Percentiles rank a stretch among this genome's conserved stretches.
Evolutionary conservation across 2,797 vertebrate genomes (phyloP).

Genomic region (Fistularia commersonii): DNA sequence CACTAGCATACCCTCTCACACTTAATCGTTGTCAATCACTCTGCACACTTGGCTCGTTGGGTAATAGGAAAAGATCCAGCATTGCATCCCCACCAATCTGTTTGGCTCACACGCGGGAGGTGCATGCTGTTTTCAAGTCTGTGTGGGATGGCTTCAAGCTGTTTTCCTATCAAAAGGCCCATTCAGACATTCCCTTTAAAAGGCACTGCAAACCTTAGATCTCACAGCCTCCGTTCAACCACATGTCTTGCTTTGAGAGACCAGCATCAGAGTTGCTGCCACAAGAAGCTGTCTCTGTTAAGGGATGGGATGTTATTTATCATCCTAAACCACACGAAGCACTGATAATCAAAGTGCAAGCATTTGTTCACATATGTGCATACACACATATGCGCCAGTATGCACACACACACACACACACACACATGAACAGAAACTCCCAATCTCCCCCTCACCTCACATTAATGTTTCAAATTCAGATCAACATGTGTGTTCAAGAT

Average conservation of each 20-base stretch:
- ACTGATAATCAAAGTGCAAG: conserved; percentile 56
- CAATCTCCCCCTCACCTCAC: conserved; percentile 28
- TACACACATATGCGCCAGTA: background rate
- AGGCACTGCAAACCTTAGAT: conserved; percentile 69
- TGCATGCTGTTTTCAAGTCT: conserved; percentile 77
- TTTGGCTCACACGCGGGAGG: conserved; percentile 73
- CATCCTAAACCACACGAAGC: conserved; percentile 54
- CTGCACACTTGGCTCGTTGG: conserved; percentile 63
- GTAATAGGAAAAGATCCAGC: conserved; percentile 74
- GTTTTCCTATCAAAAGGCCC: conserved; percentile 77
- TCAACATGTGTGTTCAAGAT: conserved; percentile 49
- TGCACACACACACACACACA: conserved; percentile 8
- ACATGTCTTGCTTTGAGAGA: conserved; percentile 72
- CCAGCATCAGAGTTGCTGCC: conserved; percentile 68
- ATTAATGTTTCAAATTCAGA: conserved; percentile 45
- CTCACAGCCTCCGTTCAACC: conserved; percentile 71
- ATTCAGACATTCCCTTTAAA: conserved; percentile 74
- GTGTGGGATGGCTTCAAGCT: conserved; percentile 78
- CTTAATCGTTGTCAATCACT: conserved; percentile 78
- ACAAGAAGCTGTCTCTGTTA: conserved; percentile 63
- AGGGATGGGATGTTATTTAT: conserved; percentile 68
- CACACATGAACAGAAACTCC: conserved; percentile 12
- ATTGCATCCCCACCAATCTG: conserved; percentile 74
- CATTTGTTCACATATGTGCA: conserved; percentile 35
- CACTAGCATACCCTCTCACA: conserved; percentile 73